phyloP scores from a whole-genome alignment of 2,113 vertebrate genomes.

The Gambusia holbrooki region DNA sequence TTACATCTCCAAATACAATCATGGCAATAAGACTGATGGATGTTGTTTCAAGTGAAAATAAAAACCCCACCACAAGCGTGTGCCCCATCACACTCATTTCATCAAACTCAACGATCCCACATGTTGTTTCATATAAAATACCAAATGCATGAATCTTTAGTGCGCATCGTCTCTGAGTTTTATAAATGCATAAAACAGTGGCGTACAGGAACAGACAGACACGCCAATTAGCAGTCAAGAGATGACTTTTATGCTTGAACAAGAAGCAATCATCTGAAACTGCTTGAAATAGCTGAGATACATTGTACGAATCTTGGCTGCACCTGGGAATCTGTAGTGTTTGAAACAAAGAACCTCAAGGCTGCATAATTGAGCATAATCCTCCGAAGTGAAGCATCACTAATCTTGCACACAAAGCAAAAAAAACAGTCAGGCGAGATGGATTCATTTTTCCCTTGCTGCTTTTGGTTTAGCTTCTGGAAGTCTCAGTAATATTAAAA shows the following conservation, averaged over 20 bases:
- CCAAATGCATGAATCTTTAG: slow-evolving; percentile 8
- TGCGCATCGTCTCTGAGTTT: slow-evolving; percentile 21
- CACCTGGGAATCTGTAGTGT: slow-evolving; percentile 70
- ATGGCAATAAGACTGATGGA: not conserved
- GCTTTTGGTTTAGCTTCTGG: slow-evolving; percentile 31
- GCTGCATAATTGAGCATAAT: slow-evolving; percentile 69
- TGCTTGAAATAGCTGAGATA: slow-evolving; percentile 61
- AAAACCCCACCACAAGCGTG: not conserved
- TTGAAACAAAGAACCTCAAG: slow-evolving; percentile 55
- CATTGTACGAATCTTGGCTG: slow-evolving; percentile 57
- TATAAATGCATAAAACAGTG: slow-evolving; percentile 41
- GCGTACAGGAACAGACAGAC: slow-evolving; percentile 40
- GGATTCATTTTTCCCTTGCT: slow-evolving; percentile 41
- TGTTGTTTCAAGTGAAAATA: not conserved
- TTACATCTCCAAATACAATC: not conserved
- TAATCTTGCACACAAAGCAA: slow-evolving; percentile 55
- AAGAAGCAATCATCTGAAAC: slow-evolving; percentile 70
- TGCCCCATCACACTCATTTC: slow-evolving; percentile 5
- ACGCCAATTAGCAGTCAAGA: slow-evolving; percentile 60
- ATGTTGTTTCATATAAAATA: not conserved
- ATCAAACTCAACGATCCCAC: slow-evolving; percentile 2
- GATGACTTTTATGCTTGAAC: slow-evolving; percentile 68
- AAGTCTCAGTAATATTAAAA: slow-evolving; percentile 35
- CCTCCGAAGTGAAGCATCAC: slow-evolving; percentile 55
- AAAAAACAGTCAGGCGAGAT: slow-evolving; percentile 35